Evolutionary conservation across 2,113 vertebrate genomes (phyloP).

Genomic region (Onychostruthus taczanowskii): DNA sequence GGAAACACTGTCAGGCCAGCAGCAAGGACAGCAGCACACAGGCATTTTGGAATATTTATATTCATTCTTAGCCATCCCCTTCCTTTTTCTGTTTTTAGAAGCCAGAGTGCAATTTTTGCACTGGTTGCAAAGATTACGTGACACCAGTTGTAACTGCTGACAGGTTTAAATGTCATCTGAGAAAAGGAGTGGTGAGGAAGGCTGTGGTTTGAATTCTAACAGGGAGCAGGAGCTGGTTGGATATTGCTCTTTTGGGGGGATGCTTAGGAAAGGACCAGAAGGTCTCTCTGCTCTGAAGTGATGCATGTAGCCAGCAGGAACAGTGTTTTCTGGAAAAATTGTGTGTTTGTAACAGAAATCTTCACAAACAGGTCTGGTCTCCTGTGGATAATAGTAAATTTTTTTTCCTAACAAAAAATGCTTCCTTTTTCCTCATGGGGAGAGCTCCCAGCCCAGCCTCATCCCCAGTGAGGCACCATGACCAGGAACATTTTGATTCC

Average conservation of each 20-base stretch:
- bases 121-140: neutral
- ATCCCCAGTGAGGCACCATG: neutral
- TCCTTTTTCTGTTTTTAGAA: neutral
- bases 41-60: neutral
- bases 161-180: constrained; percentile 46
- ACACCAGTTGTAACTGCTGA: neutral
- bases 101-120: neutral
- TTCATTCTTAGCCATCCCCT: neutral
- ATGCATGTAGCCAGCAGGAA: neutral
- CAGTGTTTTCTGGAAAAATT: neutral
- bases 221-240: neutral
- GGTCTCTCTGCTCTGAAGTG: neutral
- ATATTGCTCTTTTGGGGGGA: neutral
- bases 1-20: neutral
- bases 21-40: neutral
- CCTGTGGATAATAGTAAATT: neutral
- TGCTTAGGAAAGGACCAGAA: neutral
- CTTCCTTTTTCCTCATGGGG: neutral
- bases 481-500: neutral
- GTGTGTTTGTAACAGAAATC: neutral
- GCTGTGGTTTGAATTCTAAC: neutral
- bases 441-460: neutral
- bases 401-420: neutral
- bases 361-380: neutral
- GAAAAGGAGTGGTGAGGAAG: neutral